These are phyloP conservation scores for Phataginus tricuspis DNA, from an alignment of 2,797 vertebrate species.

Conservation along the genomic window DNA sequence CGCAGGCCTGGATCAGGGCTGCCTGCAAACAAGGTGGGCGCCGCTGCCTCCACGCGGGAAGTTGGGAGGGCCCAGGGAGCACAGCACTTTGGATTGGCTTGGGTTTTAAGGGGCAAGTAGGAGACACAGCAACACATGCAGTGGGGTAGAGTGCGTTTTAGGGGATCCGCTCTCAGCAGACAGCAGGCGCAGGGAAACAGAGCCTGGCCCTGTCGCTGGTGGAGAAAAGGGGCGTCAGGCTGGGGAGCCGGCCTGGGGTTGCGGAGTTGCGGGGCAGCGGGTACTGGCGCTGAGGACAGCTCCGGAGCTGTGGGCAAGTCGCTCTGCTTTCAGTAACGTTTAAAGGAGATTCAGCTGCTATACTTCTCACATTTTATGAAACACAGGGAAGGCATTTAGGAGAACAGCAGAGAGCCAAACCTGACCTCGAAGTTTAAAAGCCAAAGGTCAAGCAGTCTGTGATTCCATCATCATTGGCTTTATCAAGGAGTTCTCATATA, in stretches of 20 bases:
- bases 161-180: conserved; percentile 78
- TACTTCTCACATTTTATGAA: conserved; percentile 86
- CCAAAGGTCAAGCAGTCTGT: conserved; percentile 84
- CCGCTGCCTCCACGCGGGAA: conserved; percentile 79
- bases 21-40: conserved; percentile 70
- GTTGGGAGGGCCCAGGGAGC: conserved; percentile 69
- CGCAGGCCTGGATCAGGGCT: conserved; percentile 63
- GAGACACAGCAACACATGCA: conserved; percentile 71
- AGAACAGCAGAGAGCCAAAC: conserved; percentile 85
- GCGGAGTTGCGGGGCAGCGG: background rate
- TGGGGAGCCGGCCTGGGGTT: conserved; percentile 73
- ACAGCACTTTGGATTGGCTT: conserved; percentile 85
- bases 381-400: conserved; percentile 86
- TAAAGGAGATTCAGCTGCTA: conserved; percentile 92
- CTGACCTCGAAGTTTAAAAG: conserved; percentile 83
- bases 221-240: conserved; percentile 80
- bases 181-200: conserved; percentile 77
- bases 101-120: conserved; percentile 82
- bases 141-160: conserved; percentile 79
- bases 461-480: conserved; percentile 74
- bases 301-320: conserved; percentile 87
- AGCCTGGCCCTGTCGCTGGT: conserved; percentile 69
- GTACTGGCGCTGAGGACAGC: conserved; percentile 91
- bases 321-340: conserved; percentile 84
- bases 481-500: conserved; percentile 72